phyloP scores from a whole-genome alignment of 2,797 vertebrate species.

The Tympanoctomys barrerae region DNA sequence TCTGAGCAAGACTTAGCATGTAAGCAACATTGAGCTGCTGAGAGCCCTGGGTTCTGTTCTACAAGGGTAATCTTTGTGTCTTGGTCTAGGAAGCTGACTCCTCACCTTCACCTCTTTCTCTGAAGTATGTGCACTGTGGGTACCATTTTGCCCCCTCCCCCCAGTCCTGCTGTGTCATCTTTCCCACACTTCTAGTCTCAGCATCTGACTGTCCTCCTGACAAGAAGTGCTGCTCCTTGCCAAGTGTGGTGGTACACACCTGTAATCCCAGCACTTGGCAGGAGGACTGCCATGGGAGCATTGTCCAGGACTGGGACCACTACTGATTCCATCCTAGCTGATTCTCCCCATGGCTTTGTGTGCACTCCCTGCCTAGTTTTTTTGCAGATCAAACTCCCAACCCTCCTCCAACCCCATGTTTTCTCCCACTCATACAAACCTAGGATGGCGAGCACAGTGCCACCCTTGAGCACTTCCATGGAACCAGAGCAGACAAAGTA shows the following conservation, averaged over 20 bases:
- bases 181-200: neutral
- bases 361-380: neutral
- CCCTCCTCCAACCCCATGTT: neutral
- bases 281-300: neutral
- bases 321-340: neutral
- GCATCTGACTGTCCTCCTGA: neutral
- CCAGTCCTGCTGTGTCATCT: neutral
- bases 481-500: conserved; percentile 89
- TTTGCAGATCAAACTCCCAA: neutral
- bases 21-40: neutral
- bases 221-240: neutral
- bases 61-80: neutral
- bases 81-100: neutral
- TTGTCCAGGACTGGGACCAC: neutral
- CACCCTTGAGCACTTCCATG: conserved; percentile 89
- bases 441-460: conserved; percentile 88
- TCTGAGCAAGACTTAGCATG: neutral
- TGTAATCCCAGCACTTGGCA: neutral
- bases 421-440: conserved; percentile 77
- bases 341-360: neutral
- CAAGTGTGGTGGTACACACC: neutral
- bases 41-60: neutral
- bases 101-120: neutral
- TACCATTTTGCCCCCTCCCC: neutral
- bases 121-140: neutral